These are phyloP conservation scores for Danionella dracula DNA, from an alignment of 2,797 vertebrate species.

Conservation along the genomic window DNA sequence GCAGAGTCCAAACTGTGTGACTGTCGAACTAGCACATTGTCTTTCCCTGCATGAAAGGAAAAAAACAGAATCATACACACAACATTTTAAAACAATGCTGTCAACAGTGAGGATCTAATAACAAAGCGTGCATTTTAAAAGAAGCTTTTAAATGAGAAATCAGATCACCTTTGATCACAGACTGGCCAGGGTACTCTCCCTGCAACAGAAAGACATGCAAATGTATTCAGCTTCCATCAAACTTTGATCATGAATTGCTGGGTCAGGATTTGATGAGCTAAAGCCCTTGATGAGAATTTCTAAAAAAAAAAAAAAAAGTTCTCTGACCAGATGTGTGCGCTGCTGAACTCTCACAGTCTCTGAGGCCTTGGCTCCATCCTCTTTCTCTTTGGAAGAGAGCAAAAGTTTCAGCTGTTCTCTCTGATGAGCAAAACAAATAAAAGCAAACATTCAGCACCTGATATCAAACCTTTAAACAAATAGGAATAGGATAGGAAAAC, in stretches of 20 bases:
- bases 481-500: neutral
- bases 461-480: neutral
- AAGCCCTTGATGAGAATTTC: neutral
- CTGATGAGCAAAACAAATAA: slow-evolving; percentile 54
- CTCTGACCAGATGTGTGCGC: slow-evolving; percentile 80
- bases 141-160: neutral
- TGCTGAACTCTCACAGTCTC: slow-evolving; percentile 88
- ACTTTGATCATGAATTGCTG: neutral
- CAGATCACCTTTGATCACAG: slow-evolving; percentile 73
- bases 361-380: slow-evolving; percentile 76
- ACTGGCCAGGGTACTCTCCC: slow-evolving; percentile 72
- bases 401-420: slow-evolving; percentile 83
- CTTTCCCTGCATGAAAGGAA: slow-evolving; percentile 75
- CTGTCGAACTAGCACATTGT: slow-evolving; percentile 80
- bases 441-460: neutral
- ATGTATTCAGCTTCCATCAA: slow-evolving; percentile 26
- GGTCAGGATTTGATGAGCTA: slow-evolving; percentile 4
- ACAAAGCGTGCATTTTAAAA: too few relatives aligned
- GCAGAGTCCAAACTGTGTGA: slow-evolving; percentile 73
- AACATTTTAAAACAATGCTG: too few relatives aligned
- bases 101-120: too few relatives aligned
- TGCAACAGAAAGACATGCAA: slow-evolving; percentile 48
- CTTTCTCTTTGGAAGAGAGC: slow-evolving; percentile 77
- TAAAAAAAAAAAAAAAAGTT: neutral
- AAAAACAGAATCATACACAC: neutral